Evolutionary conservation across 2,888 invertebrate genomes (phyloP).

Genomic region (Lypha dubia): DNA sequence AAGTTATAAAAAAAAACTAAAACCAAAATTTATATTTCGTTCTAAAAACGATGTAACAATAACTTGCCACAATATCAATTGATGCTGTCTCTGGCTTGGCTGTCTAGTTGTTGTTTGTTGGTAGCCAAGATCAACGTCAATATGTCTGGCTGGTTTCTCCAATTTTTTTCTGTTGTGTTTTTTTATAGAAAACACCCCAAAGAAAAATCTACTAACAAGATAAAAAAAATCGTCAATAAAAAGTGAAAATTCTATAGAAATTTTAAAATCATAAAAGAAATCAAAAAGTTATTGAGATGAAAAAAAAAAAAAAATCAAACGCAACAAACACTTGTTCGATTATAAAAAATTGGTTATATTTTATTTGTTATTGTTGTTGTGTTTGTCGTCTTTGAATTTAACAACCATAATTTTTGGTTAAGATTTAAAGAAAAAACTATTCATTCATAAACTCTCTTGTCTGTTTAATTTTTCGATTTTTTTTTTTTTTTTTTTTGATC

Average conservation of each 20-base stretch:
- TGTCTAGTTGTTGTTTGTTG: slow-evolving; percentile 17
- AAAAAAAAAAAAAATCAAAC: too few species aligned
- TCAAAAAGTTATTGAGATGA: slow-evolving; percentile 43
- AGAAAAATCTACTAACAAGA: background rate
- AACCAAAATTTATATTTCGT: slow-evolving; percentile 22
- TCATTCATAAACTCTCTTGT: slow-evolving; percentile 66
- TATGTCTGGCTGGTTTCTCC: slow-evolving; percentile 57
- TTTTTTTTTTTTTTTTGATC: background rate
- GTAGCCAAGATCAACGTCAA: slow-evolving; percentile 71
- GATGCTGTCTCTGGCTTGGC: slow-evolving; percentile 35
- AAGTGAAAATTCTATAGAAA: slow-evolving; percentile 68
- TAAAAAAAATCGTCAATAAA: slow-evolving; percentile 34
- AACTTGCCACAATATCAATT: slow-evolving; percentile 63
- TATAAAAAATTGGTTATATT: slow-evolving; percentile 2
- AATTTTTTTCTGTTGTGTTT: background rate
- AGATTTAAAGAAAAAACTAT: too few species aligned
- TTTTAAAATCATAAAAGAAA: slow-evolving; percentile 36
- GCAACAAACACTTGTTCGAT: slow-evolving; percentile 65
- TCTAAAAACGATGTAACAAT: slow-evolving; percentile 31
- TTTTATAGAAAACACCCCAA: slow-evolving; percentile 51
- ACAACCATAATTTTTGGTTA: slow-evolving; percentile 58
- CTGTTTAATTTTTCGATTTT: background rate
- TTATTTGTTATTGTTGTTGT: too few species aligned
- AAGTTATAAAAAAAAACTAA: slow-evolving; percentile 40
- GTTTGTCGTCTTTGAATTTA: slow-evolving; percentile 5